A percentile compares a stretch with the other conserved stretches of the same genome.
Conservation (phyloP, 2,888 invertebrate species). For the Ophion slaviceki region DNA sequence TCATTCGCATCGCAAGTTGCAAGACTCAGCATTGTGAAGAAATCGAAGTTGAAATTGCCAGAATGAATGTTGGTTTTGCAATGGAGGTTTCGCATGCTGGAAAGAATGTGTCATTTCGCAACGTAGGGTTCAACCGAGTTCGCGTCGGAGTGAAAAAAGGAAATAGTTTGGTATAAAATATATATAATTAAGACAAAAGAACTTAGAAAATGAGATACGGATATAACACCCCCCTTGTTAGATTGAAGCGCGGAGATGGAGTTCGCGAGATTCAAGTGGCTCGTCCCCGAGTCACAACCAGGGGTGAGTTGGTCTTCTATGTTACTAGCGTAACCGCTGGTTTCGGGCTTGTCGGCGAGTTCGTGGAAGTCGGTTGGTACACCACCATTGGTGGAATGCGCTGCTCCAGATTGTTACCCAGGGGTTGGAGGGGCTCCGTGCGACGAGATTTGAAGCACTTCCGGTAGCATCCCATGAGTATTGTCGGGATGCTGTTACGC, state of each 20-base stretch:
- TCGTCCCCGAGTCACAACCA: neutral
- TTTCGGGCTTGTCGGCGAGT: neutral
- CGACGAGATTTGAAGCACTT: too few species aligned
- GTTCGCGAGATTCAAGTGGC: neutral
- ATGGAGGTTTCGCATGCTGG: too few species aligned
- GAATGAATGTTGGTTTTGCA: too few species aligned
- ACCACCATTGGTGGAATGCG: neutral
- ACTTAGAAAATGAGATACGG: neutral
- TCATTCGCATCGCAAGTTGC: too few species aligned
- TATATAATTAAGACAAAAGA: too few species aligned
- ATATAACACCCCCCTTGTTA: conserved; percentile 1
- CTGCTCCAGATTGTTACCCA: neutral
- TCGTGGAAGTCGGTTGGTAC: neutral
- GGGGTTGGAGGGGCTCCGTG: too few species aligned
- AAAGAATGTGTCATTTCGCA: too few species aligned
- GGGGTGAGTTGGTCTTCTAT: neutral
- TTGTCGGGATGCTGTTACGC: neutral
- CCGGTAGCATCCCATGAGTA: neutral
- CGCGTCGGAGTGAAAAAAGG: too few species aligned
- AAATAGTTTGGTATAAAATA: too few species aligned
- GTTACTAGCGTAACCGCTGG: neutral
- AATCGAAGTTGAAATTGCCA: too few species aligned
- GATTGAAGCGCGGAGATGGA: neutral
- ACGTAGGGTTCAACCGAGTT: too few species aligned
- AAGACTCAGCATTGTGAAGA: too few species aligned